A percentile compares a stretch with the other conserved stretches of the same genome.
Conservation (phyloP, 2,113 vertebrate species). For the Manacus vitellinus region DNA sequence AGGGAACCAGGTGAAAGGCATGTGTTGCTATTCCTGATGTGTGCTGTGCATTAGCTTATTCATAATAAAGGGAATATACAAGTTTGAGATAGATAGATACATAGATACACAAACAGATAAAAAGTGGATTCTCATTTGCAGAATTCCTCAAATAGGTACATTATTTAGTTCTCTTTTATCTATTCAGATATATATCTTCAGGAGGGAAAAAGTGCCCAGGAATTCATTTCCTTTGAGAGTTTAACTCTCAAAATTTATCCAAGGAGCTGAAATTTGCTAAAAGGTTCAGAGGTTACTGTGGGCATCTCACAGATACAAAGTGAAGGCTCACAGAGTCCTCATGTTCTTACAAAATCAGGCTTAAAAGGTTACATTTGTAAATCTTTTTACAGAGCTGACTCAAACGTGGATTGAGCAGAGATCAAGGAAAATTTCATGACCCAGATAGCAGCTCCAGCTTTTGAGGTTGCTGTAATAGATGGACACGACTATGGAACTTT, state of each 20-base stretch:
- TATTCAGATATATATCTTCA: neutral
- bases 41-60: neutral
- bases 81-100: neutral
- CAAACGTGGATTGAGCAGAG: neutral
- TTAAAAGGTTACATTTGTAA: neutral
- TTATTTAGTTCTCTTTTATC: neutral
- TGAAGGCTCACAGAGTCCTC: neutral
- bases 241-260: neutral
- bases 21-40: neutral
- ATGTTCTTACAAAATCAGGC: neutral
- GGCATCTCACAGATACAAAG: neutral
- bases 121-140: conserved; percentile 5
- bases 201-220: neutral
- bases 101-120: conserved; percentile 43
- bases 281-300: neutral
- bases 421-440: neutral
- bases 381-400: neutral
- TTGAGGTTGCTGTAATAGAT: neutral
- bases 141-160: neutral
- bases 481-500: neutral
- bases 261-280: neutral
- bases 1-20: neutral
- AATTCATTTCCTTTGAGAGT: neutral
- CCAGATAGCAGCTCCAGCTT: accelerated
- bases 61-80: neutral